phyloP scores from a whole-genome alignment of 2,797 vertebrate genomes.

The Artibeus lituratus region DNA sequence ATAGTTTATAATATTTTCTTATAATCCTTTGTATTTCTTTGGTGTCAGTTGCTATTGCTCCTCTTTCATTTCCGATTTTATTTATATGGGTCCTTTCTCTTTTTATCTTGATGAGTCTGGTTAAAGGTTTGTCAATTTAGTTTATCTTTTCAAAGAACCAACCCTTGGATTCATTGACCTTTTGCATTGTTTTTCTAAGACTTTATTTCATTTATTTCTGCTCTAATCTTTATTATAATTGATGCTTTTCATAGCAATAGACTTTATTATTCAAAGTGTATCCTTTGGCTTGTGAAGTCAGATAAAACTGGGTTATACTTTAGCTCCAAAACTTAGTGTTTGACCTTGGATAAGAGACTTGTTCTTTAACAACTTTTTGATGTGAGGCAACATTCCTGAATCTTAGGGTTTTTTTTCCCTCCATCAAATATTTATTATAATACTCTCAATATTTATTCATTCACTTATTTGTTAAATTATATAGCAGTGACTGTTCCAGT shows the following conservation, averaged over 20 bases:
- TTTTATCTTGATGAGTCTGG: no score
- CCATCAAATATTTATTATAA: neutral
- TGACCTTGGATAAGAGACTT: neutral
- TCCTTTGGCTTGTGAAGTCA: neutral
- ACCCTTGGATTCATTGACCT: no score
- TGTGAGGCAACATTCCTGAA: neutral
- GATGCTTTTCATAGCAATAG: neutral
- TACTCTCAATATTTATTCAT: neutral
- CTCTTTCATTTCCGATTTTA: no score
- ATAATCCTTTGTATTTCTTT: no score
- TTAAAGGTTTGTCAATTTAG: no score
- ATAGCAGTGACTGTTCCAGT: neutral
- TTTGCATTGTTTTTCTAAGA: no score
- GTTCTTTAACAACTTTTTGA: neutral
- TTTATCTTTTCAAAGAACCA: no score
- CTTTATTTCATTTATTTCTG: no score
- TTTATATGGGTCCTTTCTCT: no score
- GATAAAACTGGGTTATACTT: neutral
- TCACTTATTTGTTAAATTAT: neutral
- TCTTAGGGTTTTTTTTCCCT: neutral
- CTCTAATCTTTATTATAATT: neutral
- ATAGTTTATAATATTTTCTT: no score
- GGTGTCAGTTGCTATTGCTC: no score
- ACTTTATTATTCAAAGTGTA: neutral
- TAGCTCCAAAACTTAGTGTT: neutral